Conservation (phyloP, 2,888 invertebrate species). For the Drosophila demipolita region DNA sequence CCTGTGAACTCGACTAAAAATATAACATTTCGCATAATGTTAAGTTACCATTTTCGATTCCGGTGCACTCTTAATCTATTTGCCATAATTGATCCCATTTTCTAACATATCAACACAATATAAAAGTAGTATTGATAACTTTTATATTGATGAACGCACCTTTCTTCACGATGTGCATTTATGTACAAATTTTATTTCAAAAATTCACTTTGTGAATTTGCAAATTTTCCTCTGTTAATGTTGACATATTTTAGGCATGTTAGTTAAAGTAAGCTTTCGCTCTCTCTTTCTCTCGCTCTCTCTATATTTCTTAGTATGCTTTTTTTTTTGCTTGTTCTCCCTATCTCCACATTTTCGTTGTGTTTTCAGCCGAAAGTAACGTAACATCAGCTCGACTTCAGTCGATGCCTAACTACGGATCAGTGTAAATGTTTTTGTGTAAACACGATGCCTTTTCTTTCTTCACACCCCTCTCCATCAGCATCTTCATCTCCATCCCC, state of each 20-base stretch:
- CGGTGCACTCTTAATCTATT: neutral
- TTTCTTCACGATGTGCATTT: neutral
- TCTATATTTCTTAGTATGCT: neutral
- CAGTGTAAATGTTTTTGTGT: constrained; percentile 75
- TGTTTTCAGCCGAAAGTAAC: constrained; percentile 13
- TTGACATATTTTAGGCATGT: neutral
- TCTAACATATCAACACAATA: neutral
- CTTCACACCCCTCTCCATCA: constrained; percentile 1
- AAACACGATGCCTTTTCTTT: constrained; percentile 53
- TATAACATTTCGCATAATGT: neutral
- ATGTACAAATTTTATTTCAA: neutral
- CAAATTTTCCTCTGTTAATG: too few species aligned
- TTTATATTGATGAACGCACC: neutral
- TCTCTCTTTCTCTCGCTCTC: too few species aligned
- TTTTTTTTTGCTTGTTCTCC: neutral
- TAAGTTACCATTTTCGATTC: neutral
- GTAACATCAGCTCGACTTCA: constrained; percentile 4
- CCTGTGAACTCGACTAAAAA: neutral
- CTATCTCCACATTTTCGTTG: constrained; percentile 59
- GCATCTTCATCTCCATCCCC: neutral
- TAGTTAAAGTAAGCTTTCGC: neutral
- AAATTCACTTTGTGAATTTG: neutral
- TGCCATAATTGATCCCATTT: neutral
- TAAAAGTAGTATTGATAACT: neutral
- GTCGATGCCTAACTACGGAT: constrained; percentile 51